Conservation (phyloP, 2,113 vertebrate species). For the Microcebus griseorufus region DNA sequence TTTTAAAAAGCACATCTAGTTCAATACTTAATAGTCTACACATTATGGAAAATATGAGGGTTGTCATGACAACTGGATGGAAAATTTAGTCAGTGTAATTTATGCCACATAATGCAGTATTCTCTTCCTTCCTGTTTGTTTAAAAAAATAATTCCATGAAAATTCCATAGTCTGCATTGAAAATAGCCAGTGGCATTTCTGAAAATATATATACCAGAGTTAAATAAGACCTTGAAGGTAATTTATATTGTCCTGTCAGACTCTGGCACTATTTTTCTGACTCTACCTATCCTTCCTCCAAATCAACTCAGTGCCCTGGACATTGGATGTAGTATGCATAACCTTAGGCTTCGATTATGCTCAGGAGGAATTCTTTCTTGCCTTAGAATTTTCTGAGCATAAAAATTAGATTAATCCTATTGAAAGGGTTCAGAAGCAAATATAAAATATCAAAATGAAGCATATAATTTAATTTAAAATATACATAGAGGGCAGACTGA, state of each 20-base stretch:
- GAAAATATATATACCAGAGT: not conserved
- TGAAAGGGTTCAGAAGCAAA: conserved; percentile 13
- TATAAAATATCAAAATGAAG: conserved; percentile 19
- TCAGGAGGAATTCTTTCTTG: not conserved
- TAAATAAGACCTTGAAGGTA: conserved; percentile 2
- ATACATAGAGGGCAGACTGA: not conserved
- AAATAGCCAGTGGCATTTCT: conserved; percentile 17
- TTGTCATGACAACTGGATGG: conserved; percentile 66
- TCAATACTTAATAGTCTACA: conserved; percentile 62
- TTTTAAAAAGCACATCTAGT: not conserved
- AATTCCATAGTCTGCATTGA: not conserved
- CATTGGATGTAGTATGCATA: not conserved
- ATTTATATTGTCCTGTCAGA: not conserved
- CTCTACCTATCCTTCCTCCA: not conserved
- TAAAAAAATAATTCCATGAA: conserved; percentile 32
- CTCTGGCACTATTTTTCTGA: not conserved
- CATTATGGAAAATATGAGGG: conserved; percentile 44
- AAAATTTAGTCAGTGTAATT: conserved; percentile 60
- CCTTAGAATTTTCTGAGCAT: not conserved
- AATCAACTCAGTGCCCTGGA: not conserved
- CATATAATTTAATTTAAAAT: conserved; percentile 24
- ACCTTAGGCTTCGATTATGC: not conserved
- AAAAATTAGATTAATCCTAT: conserved; percentile 41
- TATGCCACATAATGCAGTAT: conserved; percentile 38
- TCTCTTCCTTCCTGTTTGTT: conserved; percentile 44